These are phyloP conservation scores for Myiozetetes cayanensis DNA, from an alignment of 2,113 vertebrate species.

Conservation along the genomic window DNA sequence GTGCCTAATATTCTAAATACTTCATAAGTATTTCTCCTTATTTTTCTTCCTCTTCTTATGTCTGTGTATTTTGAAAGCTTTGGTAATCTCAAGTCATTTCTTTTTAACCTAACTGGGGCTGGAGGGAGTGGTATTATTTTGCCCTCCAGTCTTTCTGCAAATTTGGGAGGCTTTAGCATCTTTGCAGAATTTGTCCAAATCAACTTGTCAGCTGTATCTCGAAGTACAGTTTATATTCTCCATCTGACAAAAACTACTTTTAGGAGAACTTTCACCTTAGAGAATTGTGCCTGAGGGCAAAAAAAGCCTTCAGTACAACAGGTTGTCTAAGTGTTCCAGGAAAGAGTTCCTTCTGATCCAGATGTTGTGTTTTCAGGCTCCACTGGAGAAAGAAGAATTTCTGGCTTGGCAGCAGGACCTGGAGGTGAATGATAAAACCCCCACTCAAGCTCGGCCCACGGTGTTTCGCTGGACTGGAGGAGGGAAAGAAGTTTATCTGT, in stretches of 20 bases:
- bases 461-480: conserved; percentile 91
- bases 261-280: background rate
- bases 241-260: background rate
- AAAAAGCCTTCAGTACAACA: background rate
- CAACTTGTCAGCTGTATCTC: background rate
- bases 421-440: conserved; percentile 83
- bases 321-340: background rate
- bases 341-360: background rate
- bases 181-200: background rate
- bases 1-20: background rate
- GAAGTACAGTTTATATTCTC: background rate
- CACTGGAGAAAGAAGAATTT: conserved; percentile 88
- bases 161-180: background rate
- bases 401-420: conserved; percentile 94
- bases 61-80: background rate
- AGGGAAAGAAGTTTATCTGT: conserved; percentile 92
- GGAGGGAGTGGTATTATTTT: background rate
- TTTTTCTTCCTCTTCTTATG: background rate
- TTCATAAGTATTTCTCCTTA: background rate
- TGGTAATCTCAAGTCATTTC: background rate
- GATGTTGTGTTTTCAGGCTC: conserved; percentile 69
- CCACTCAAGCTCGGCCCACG: conserved; percentile 85
- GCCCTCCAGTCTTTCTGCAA: background rate
- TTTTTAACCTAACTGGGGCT: background rate
- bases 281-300: accelerated